phyloP scores from a whole-genome alignment of 2,113 vertebrate genomes.

The Mirza zaza region DNA sequence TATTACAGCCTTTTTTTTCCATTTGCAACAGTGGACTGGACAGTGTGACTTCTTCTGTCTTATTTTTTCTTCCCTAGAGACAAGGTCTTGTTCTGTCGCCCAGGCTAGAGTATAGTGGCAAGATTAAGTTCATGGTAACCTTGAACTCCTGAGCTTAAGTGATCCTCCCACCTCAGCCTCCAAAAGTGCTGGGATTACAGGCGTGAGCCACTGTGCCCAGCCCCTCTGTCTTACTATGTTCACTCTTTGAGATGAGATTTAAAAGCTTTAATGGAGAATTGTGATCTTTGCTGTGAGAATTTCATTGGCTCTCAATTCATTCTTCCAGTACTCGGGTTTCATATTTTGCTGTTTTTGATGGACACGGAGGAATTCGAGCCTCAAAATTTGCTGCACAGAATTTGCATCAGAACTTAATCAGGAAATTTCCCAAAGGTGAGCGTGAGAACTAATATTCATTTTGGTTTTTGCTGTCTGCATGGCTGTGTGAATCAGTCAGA shows the following conservation, averaged over 20 bases:
- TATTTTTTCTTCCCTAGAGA: too few species aligned
- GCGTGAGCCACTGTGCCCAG: too few species aligned
- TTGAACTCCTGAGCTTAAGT: too few species aligned
- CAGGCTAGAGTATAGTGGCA: too few species aligned
- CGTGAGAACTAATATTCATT: rapidly evolving
- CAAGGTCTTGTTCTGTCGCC: too few species aligned
- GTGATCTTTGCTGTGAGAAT: neutral
- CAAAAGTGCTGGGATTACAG: too few species aligned
- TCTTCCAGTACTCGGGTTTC: constrained; percentile 89
- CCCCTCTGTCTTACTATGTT: neutral
- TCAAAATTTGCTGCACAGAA: constrained; percentile 95
- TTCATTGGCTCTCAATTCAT: neutral
- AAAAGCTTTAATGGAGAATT: neutral
- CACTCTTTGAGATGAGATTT: neutral
- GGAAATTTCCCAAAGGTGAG: constrained; percentile 94
- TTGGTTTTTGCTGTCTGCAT: neutral
- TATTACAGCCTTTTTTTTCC: neutral
- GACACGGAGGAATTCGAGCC: constrained; percentile 93
- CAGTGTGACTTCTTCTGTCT: neutral
- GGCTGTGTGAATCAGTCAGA: neutral
- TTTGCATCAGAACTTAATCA: constrained; percentile 92
- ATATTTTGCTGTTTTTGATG: constrained; percentile 96
- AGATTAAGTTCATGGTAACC: too few species aligned
- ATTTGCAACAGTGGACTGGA: neutral
- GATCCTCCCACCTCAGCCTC: too few species aligned